Percentiles rank a stretch among this genome's conserved stretches.
phyloP scores from a whole-genome alignment of 2,797 vertebrate genomes.

The Enteromius argenteus region DNA sequence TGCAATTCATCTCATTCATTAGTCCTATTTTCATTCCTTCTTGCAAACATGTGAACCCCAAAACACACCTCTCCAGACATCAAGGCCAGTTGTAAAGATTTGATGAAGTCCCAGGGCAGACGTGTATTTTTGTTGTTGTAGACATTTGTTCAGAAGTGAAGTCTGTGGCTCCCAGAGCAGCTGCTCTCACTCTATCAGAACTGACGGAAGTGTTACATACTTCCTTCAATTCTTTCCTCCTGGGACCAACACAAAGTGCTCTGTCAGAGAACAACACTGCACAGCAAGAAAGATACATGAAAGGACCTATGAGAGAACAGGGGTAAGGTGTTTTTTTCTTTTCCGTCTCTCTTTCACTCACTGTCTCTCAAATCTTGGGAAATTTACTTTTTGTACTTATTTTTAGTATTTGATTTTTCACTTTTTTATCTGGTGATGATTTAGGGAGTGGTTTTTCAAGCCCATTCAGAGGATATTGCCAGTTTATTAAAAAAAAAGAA shows the following conservation, averaged over 20 bases:
- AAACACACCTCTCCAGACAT: constrained; percentile 18
- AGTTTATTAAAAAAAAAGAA: too few species aligned
- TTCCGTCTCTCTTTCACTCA: background rate
- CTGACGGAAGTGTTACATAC: constrained; percentile 41
- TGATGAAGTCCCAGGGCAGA: constrained; percentile 20
- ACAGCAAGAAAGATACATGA: constrained; percentile 47
- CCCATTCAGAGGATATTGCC: background rate
- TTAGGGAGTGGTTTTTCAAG: background rate
- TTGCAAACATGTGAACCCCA: background rate
- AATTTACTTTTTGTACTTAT: background rate
- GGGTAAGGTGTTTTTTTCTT: constrained; percentile 52
- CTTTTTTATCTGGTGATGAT: constrained; percentile 19
- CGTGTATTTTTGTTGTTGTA: constrained; percentile 14
- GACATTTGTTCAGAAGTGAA: constrained; percentile 7
- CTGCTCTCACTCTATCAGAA: constrained; percentile 33
- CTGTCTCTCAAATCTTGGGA: background rate
- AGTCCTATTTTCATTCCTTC: background rate
- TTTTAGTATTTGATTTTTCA: background rate
- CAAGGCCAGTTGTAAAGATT: background rate
- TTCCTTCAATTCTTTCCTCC: constrained; percentile 55
- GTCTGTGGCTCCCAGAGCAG: constrained; percentile 11
- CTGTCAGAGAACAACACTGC: constrained; percentile 26
- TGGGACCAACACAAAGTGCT: constrained; percentile 27
- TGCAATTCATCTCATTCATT: background rate
- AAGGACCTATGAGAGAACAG: constrained; percentile 38